Percentiles rank a stretch among this genome's conserved stretches.
These are phyloP conservation scores for Drosophila prostipennis DNA, from an alignment of 2,888 invertebrate genomes.

Conservation along the genomic window DNA sequence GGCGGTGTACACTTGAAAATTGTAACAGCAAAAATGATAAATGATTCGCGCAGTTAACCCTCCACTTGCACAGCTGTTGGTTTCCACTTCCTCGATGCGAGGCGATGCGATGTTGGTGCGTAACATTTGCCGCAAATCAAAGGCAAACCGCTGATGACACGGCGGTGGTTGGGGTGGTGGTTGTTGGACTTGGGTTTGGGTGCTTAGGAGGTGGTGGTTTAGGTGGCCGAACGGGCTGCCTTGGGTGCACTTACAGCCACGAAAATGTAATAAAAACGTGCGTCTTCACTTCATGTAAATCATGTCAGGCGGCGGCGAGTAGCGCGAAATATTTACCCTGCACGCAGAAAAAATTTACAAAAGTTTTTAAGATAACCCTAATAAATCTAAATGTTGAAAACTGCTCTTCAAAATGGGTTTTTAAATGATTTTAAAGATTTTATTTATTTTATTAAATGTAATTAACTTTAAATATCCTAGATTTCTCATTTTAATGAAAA, in stretches of 20 bases:
- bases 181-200: constrained; percentile 7
- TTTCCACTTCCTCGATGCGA: constrained; percentile 50
- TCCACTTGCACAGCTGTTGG: constrained; percentile 71
- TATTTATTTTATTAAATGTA: no score
- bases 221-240: constrained; percentile 26
- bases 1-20: constrained; percentile 70
- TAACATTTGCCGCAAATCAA: constrained; percentile 58
- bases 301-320: constrained; percentile 79
- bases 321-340: constrained; percentile 68
- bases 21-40: constrained; percentile 75
- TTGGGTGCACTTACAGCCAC: constrained; percentile 73
- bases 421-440: not conserved
- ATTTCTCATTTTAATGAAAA: no score
- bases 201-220: constrained; percentile 31
- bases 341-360: constrained; percentile 14
- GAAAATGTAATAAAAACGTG: constrained; percentile 81
- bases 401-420: not conserved
- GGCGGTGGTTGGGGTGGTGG: constrained; percentile 10
- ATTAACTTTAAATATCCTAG: no score
- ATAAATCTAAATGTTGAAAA: not conserved
- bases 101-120: constrained; percentile 46
- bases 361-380: not conserved
- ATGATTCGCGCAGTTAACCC: constrained; percentile 73
- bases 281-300: constrained; percentile 82
- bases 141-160: constrained; percentile 55